A percentile compares a stretch with the other conserved stretches of the same genome.
Conservation (phyloP, 2,113 vertebrate genomes). For the Zeus faber region DNA sequence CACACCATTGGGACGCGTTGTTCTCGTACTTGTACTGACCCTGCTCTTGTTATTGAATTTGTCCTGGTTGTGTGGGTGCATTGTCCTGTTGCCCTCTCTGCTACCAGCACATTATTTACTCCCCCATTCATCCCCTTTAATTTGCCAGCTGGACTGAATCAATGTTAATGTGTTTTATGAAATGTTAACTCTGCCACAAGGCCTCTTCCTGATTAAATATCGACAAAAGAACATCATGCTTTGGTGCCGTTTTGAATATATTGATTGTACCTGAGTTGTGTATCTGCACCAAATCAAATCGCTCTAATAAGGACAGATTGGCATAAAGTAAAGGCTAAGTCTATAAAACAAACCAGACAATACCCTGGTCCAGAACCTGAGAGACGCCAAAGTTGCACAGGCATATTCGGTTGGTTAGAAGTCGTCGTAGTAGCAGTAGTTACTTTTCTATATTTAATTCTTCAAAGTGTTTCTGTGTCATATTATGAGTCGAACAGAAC, state of each 20-base stretch:
- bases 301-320: not conserved
- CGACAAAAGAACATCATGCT: conserved; percentile 42
- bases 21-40: too few species aligned
- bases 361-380: too few species aligned
- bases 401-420: too few species aligned
- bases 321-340: not conserved
- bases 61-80: not conserved
- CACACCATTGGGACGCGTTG: too few species aligned
- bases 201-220: conserved; percentile 61
- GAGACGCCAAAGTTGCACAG: too few species aligned
- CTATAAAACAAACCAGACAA: too few species aligned
- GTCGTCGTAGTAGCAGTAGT: too few species aligned
- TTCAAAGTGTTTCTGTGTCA: too few species aligned
- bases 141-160: conserved; percentile 43
- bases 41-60: not conserved
- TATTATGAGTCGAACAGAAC: too few species aligned
- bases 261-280: conserved; percentile 30
- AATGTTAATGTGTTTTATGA: conserved; percentile 62
- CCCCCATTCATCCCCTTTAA: conserved; percentile 42
- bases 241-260: conserved; percentile 30
- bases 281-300: conserved; percentile 18
- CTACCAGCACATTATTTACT: conserved; percentile 28
- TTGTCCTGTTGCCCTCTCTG: conserved; percentile 17
- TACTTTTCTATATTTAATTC: too few species aligned
- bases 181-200: conserved; percentile 51